Evolutionary conservation across 2,888 invertebrate genomes (phyloP).

Genomic region (Thereva nobilitata): DNA sequence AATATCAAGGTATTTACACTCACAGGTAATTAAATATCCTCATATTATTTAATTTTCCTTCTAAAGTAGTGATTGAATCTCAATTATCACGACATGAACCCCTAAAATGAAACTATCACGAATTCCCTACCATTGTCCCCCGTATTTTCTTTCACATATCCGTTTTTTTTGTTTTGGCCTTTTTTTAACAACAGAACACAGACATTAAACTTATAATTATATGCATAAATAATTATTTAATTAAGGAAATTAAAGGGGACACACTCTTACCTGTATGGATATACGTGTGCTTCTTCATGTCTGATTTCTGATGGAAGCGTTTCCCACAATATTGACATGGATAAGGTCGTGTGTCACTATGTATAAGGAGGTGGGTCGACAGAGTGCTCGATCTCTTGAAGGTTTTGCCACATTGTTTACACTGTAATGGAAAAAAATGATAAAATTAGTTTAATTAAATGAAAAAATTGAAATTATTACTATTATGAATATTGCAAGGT

Average conservation of each 20-base stretch:
- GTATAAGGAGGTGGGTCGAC: conserved; percentile 95
- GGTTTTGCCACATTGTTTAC: conserved; percentile 96
- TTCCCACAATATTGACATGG: conserved; percentile 92
- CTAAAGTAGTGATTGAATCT: conserved; percentile 24
- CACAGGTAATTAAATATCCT: no score
- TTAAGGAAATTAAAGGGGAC: no score
- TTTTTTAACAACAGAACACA: no score
- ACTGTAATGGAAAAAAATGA: conserved; percentile 57
- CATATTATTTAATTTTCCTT: no score
- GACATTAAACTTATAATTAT: no score
- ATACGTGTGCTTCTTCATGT: conserved; percentile 99
- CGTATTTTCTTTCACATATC: not conserved
- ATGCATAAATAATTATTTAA: no score
- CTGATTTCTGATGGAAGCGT: conserved; percentile 62
- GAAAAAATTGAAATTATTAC: not conserved
- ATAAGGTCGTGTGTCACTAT: conserved; percentile 95
- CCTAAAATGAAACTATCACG: conserved; percentile 20
- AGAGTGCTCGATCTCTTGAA: conserved; percentile 96
- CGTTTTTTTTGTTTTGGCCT: not conserved
- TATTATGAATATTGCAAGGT: not conserved
- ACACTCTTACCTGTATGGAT: conserved; percentile 79
- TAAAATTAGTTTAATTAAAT: conserved; percentile 19
- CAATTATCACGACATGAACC: conserved; percentile 12
- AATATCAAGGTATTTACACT: no score
- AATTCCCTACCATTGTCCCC: not conserved